A percentile compares a stretch with the other conserved stretches of the same genome.
These are phyloP conservation scores for Tyrannus savana DNA, from an alignment of 2,113 vertebrate species.

Conservation along the genomic window DNA sequence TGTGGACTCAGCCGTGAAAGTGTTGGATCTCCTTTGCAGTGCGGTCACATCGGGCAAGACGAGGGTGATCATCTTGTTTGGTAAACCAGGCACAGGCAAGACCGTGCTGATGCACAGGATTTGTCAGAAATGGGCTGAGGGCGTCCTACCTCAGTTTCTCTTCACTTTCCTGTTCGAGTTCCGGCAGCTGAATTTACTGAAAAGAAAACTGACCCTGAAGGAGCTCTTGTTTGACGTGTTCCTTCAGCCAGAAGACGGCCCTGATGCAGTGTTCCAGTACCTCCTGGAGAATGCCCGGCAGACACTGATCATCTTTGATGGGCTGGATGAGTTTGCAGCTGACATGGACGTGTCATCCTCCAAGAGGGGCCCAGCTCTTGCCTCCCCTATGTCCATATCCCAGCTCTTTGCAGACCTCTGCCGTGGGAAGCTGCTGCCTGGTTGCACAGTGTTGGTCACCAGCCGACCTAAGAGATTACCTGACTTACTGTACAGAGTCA, in stretches of 20 bases:
- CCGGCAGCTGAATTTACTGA: constrained; percentile 84
- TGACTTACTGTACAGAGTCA: constrained; percentile 59
- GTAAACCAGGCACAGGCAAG: constrained; percentile 88
- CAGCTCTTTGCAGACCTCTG: constrained; percentile 83
- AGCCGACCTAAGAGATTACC: constrained; percentile 79
- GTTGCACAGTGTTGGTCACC: constrained; percentile 86
- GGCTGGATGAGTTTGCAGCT: constrained; percentile 85
- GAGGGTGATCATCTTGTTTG: constrained; percentile 78
- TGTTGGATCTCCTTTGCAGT: constrained; percentile 77
- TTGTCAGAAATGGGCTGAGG: constrained; percentile 82
- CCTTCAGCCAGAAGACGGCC: constrained; percentile 64
- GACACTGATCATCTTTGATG: constrained; percentile 87
- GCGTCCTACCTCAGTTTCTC: constrained; percentile 75
- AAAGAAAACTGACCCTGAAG: constrained; percentile 74
- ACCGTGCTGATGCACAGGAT: constrained; percentile 80
- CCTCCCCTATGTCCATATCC: constrained; percentile 53
- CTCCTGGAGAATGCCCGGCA: constrained; percentile 77
- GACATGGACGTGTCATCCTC: background rate
- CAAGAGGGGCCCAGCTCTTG: background rate
- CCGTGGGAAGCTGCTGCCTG: constrained; percentile 79
- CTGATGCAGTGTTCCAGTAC: constrained; percentile 74
- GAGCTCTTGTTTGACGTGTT: constrained; percentile 85
- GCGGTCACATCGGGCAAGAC: background rate
- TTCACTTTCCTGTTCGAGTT: constrained; percentile 90
- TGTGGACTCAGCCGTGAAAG: constrained; percentile 50